Base-by-base conservation (phyloP, 2,888 invertebrate genomes). In the Melipona beecheii region DNA sequence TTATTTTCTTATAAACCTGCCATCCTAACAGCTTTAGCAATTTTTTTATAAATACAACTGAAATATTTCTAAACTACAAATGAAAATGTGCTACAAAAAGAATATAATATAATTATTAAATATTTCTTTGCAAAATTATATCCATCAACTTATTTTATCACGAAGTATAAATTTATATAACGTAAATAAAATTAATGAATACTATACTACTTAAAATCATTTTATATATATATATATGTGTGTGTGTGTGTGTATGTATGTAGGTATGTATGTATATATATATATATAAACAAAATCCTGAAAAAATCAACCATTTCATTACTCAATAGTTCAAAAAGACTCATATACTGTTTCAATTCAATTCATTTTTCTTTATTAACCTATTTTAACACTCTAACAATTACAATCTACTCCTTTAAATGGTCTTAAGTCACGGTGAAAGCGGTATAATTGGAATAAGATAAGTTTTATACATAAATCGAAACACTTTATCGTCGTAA, bases 371-470 rank as follows among this genome's bases (percentile, higher is more conserved):
- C 43, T 43, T 9, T 43, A 43, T 43, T 43, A 82, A 79, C 76
- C 75, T 75, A 83, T 83, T 71, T 43, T 52, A 74, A 62, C 24
- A 52, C n/a, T 65, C 58, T 83, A 64, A 62, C 68, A 76, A 71
- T 81, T 72, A 81, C 75, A 81, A 58, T 79, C 75, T 76, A 77
- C 78, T 83, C 70, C 75, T 84, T 77, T 43, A 83, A 86, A 93
- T 93, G 93, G 93, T 92, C 90, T 92, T 91, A 89, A 93, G 93
- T 93, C 93, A 93, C 93, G 93, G 93, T 91, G 93, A 93, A 93
- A 90, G 90, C 90, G 90, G 89, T 88, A 58, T 58, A 90, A 90
- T 90, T 81, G 77, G 79, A 31, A 75, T 82, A 84, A 89, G 9
- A 83, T 73, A 52, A 87, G 72, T 52, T 78, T 72, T 78, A 83